Percentiles rank a stretch among this genome's conserved stretches.
These are phyloP conservation scores for Macrostomum lignano DNA, from an alignment of 1,140 invertebrate genomes.

Conservation along the genomic window DNA sequence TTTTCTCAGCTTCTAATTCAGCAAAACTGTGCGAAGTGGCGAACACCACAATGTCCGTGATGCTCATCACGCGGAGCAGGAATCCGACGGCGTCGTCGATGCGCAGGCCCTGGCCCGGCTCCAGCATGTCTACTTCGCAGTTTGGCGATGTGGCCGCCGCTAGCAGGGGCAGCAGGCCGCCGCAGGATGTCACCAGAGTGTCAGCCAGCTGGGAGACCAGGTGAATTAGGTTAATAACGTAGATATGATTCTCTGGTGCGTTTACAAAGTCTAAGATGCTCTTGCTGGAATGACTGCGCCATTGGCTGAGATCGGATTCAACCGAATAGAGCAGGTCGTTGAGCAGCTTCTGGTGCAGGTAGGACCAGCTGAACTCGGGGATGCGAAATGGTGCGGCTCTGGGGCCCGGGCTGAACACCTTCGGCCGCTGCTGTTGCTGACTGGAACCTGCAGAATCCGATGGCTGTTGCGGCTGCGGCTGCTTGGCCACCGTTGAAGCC, in stretches of 20 bases:
- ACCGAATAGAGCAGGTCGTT: conserved; percentile 84
- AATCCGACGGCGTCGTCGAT: conserved; percentile 87
- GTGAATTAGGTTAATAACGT: conserved; percentile 94
- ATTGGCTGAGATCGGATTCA: conserved; percentile 83
- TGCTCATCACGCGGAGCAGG: conserved; percentile 72
- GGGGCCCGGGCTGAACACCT: conserved; percentile 75
- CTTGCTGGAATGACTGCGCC: conserved; percentile 47
- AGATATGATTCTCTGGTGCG: conserved; percentile 62
- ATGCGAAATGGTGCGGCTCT: conserved; percentile 83
- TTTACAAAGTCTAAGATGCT: conserved; percentile 92
- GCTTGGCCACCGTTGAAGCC: no score
- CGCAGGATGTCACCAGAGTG: conserved; percentile 92
- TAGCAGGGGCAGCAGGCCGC: conserved; percentile 69
- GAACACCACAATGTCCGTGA: conserved; percentile 92
- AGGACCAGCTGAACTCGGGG: conserved; percentile 88
- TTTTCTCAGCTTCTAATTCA: conserved; percentile 92
- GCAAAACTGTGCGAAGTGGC: conserved; percentile 81
- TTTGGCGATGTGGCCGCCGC: conserved; percentile 87
- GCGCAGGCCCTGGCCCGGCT: conserved; percentile 88
- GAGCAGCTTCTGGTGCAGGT: conserved; percentile 76
- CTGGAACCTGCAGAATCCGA: no score
- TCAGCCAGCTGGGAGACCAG: conserved; percentile 91
- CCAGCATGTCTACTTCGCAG: conserved; percentile 88
- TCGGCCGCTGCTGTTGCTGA: conserved; percentile 29
- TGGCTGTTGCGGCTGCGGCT: no score